Percentiles rank a stretch among this genome's conserved stretches.
Evolutionary conservation across 2,888 invertebrate genomes (phyloP).

Genomic region (Rotaria socialis): DNA sequence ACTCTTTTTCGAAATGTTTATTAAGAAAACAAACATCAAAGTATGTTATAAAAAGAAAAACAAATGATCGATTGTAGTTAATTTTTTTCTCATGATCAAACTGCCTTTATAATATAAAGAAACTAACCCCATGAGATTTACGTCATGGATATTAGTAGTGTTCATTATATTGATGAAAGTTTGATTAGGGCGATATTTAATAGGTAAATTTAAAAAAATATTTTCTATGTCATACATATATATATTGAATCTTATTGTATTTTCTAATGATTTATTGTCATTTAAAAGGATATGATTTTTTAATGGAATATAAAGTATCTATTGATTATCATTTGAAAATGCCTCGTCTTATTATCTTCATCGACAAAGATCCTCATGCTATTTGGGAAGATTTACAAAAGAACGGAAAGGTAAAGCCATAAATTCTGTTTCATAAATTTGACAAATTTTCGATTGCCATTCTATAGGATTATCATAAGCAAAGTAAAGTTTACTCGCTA

Average conservation of each 20-base stretch:
- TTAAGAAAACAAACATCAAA: background rate
- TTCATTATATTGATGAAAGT: too few relatives aligned
- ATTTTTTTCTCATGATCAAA: background rate
- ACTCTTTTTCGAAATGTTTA: background rate
- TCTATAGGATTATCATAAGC: conserved; percentile 4
- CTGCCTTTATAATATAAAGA: too few relatives aligned
- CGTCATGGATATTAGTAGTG: too few relatives aligned
- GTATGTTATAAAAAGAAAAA: background rate
- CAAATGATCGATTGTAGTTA: background rate
- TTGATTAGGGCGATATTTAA: too few relatives aligned
- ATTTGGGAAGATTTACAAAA: conserved; percentile 7
- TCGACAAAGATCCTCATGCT: background rate
- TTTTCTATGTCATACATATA: too few relatives aligned
- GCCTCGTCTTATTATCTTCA: conserved; percentile 5
- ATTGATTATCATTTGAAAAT: conserved; percentile 29
- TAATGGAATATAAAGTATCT: conserved; percentile 34
- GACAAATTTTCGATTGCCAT: background rate
- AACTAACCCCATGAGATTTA: too few relatives aligned
- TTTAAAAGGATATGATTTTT: background rate
- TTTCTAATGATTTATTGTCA: too few relatives aligned
- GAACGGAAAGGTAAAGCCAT: background rate
- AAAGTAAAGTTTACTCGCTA: conserved; percentile 24
- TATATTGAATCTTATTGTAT: too few relatives aligned
- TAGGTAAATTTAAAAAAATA: too few relatives aligned
- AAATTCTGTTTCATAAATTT: background rate